A percentile compares a stretch with the other conserved stretches of the same genome.
Conservation (phyloP, 2,113 vertebrate species). For the Hypanus sabinus region DNA sequence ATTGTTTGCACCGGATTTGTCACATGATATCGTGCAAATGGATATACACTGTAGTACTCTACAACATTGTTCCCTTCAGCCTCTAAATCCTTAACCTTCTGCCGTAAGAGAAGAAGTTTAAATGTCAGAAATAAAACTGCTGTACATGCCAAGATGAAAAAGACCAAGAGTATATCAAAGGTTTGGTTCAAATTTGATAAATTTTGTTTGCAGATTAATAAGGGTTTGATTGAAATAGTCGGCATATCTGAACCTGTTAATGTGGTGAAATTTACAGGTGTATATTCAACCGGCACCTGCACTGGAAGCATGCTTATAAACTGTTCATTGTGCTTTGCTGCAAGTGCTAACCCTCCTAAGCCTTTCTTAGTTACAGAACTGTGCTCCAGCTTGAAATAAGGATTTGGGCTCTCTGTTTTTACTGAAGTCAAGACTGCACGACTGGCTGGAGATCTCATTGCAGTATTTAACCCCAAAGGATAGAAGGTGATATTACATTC, state of each 20-base stretch:
- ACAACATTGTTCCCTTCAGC: constrained; percentile 59
- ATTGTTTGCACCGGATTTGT: constrained; percentile 48
- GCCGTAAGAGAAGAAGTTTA: constrained; percentile 58
- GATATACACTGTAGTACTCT: constrained; percentile 70
- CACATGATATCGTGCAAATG: constrained; percentile 59
- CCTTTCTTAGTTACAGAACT: not conserved
- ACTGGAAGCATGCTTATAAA: constrained; percentile 39
- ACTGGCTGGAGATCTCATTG: not conserved
- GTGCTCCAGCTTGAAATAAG: not conserved
- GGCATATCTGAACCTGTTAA: constrained; percentile 46
- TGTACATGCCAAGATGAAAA: constrained; percentile 65
- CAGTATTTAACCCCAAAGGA: constrained; percentile 39
- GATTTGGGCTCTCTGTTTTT: not conserved
- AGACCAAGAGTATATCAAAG: constrained; percentile 65
- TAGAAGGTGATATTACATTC: constrained; percentile 44
- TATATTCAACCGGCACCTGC: constrained; percentile 45
- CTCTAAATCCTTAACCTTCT: constrained; percentile 53
- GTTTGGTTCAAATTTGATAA: constrained; percentile 57
- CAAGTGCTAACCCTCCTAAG: not conserved
- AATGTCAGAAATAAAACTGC: constrained; percentile 60
- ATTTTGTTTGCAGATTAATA: constrained; percentile 55
- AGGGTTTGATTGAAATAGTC: constrained; percentile 52
- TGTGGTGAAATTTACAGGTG: constrained; percentile 47
- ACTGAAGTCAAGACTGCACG: not conserved
- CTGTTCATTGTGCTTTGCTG: not conserved